Evolutionary conservation across 2,888 invertebrate species (phyloP).

Genomic region (Caradrina clavipalpis): DNA sequence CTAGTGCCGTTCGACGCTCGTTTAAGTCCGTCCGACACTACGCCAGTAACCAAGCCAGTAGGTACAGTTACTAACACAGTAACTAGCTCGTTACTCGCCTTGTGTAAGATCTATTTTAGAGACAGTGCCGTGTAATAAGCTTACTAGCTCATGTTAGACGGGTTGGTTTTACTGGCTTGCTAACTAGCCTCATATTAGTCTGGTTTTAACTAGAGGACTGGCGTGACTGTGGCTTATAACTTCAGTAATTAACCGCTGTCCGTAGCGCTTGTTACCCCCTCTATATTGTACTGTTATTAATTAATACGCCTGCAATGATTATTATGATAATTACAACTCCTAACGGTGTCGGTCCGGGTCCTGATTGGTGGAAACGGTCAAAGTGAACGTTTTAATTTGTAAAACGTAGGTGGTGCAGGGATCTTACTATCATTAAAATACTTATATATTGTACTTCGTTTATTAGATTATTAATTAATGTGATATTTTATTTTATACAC

Average conservation of each 20-base stretch:
- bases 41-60: constrained; percentile 9
- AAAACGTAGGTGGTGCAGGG: neutral
- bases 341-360: constrained; percentile 16
- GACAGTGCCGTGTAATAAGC: constrained; percentile 1
- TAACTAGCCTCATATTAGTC: constrained; percentile 10
- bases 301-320: constrained; percentile 49
- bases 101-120: constrained; percentile 22
- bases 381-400: neutral
- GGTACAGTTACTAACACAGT: constrained; percentile 32
- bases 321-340: constrained; percentile 31
- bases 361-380: constrained; percentile 14
- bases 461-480: no score
- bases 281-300: constrained; percentile 50
- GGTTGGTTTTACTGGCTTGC: constrained; percentile 10
- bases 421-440: no score
- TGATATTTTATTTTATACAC: no score
- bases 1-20: constrained; percentile 36
- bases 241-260: constrained; percentile 73
- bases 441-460: no score
- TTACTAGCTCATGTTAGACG: neutral
- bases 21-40: constrained; percentile 22
- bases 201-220: constrained; percentile 20
- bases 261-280: constrained; percentile 68
- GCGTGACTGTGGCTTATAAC: constrained; percentile 69
- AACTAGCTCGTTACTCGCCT: constrained; percentile 10